Evolutionary conservation across 1,140 invertebrate genomes (phyloP), one percentile per base, ranked within the genome.

Genomic region (Lepidostoma basale): DNA sequence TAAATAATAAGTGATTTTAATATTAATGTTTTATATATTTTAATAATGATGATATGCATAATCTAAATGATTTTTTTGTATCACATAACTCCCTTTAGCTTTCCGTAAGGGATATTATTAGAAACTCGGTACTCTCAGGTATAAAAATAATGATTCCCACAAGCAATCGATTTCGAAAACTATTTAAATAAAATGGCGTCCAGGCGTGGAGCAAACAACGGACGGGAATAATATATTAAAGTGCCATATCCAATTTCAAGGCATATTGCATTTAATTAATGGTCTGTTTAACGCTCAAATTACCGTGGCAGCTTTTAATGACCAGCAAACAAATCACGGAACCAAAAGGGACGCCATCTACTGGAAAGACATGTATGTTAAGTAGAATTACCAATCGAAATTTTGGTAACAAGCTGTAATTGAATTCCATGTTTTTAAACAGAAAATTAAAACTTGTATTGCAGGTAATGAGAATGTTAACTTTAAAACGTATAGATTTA

Each of bases 191-290:
- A 68, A 62, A 68, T 68, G 33, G 44, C 66, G 49, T 14, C 54
- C 52, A 62, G 25, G 56, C 66, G 40, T 65, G 25, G 18, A 54
- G 26, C 26, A 60, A 68, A 68, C 40, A 63, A 23, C 49, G 45
- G 39, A 3, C 39, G 60, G 56, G 49, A 64, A 69, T 60, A 69
- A 69, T 64, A 65, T 40, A 69, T 45, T 59, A 67, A 72, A 65
- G 70, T 60, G 44, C 45, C 62, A 56, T 72, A 69, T 72, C 70
- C 70, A 72, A 72, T 72, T 72, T 72, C 70, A 69, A 72, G 70
- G 62, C 67, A 67, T 72, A 72, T 72, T 72, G 67, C 70, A 66
- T 72, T 72, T 72, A 69, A 72, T 72, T 72, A 69, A 69, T 66
- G 70, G 56, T 69, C 63, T 69, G 67, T 69, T 66, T 72, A 67